Evolutionary conservation across 2,113 vertebrate species (phyloP).

Genomic region (Vulpes ferrilata): DNA sequence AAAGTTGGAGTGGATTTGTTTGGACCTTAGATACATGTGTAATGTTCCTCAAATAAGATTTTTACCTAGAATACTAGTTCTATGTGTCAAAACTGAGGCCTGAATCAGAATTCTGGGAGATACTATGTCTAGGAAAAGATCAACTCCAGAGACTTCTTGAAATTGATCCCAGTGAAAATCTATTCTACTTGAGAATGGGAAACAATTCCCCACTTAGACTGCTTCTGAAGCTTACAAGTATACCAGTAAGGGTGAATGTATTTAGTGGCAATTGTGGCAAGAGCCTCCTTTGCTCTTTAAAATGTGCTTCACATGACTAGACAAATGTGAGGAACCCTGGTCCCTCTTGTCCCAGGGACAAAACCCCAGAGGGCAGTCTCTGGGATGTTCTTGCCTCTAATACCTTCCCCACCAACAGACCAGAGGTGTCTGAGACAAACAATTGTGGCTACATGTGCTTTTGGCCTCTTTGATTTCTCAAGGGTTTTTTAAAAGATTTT

Average conservation of each 20-base stretch:
- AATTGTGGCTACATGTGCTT: neutral
- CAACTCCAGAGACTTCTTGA: neutral
- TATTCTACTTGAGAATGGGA: neutral
- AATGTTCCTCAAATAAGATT: neutral
- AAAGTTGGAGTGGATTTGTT: neutral
- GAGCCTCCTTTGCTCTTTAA: neutral
- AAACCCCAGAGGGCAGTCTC: neutral
- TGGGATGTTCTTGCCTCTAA: neutral
- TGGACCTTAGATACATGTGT: neutral
- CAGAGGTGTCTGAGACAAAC: neutral
- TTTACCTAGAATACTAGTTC: neutral
- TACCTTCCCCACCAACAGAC: accelerated
- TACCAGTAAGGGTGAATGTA: neutral
- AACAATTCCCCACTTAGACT: neutral
- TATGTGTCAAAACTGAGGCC: neutral
- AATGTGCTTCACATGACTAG: neutral
- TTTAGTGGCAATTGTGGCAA: neutral
- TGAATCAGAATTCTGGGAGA: neutral
- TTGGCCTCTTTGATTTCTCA: neutral
- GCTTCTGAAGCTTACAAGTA: neutral
- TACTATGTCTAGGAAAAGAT: neutral
- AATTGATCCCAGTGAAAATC: neutral
- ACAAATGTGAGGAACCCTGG: neutral
- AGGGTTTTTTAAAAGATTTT: too few species aligned
- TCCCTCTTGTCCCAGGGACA: neutral